phyloP scores from a whole-genome alignment of 2,888 invertebrate species.

The Autographa pulchrina region DNA sequence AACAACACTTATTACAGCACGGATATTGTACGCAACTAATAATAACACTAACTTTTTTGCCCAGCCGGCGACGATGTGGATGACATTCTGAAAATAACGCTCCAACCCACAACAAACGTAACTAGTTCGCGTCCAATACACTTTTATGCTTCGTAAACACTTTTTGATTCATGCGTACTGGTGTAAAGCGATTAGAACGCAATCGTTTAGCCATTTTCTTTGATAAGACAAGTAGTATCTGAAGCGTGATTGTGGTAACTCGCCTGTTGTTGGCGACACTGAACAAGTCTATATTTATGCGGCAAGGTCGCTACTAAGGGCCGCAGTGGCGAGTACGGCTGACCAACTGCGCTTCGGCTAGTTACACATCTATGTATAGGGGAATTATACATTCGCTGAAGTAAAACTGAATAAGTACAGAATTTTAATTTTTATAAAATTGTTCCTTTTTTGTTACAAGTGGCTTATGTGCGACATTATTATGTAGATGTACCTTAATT shows the following conservation, averaged over 20 bases:
- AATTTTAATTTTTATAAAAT: background rate
- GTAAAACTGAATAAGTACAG: background rate
- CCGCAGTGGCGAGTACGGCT: slow-evolving; percentile 70
- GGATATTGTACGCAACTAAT: slow-evolving; percentile 65
- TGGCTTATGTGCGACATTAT: background rate
- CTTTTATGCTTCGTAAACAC: slow-evolving; percentile 78
- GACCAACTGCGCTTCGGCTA: slow-evolving; percentile 71
- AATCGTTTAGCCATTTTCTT: slow-evolving; percentile 87
- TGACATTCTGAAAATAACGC: slow-evolving; percentile 83
- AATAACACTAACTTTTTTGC: slow-evolving; percentile 83
- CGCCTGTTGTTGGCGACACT: slow-evolving; percentile 80
- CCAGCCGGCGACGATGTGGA: slow-evolving; percentile 79
- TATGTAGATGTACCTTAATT: no score
- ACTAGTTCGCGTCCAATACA: slow-evolving; percentile 77
- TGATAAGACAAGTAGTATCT: slow-evolving; percentile 81
- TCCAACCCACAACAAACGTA: slow-evolving; percentile 66
- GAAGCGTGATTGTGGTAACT: slow-evolving; percentile 69
- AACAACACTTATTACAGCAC: slow-evolving; percentile 45
- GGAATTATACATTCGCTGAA: slow-evolving; percentile 21
- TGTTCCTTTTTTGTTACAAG: background rate
- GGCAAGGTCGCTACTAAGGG: slow-evolving; percentile 82
- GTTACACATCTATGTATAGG: slow-evolving; percentile 56
- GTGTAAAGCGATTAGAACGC: slow-evolving; percentile 77
- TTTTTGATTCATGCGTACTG: slow-evolving; percentile 73
- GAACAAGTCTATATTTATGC: slow-evolving; percentile 80